Evolutionary conservation across 2,888 invertebrate genomes (phyloP).

Genomic region (Dolichopus griseipennis): DNA sequence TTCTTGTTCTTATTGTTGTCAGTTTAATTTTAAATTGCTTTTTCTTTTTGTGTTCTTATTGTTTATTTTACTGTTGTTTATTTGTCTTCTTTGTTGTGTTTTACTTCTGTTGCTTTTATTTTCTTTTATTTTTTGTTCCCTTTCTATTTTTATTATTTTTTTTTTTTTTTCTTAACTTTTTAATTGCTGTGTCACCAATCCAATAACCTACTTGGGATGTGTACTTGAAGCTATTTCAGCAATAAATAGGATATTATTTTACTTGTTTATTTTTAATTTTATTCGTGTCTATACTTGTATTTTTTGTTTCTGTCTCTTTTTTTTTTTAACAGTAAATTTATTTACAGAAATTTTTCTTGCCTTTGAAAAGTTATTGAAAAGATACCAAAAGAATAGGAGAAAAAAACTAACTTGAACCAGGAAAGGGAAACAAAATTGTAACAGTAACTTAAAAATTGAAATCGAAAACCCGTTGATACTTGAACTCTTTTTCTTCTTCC

Average conservation of each 20-base stretch:
- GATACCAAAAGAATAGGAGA: no score
- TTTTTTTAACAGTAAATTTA: no score
- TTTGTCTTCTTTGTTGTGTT: no score
- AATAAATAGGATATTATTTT: not conserved
- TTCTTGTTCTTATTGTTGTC: not conserved
- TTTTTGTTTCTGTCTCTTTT: no score
- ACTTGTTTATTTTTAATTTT: not conserved
- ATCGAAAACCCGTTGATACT: slow-evolving; percentile 1
- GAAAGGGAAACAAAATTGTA: not conserved
- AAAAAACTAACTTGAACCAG: not conserved
- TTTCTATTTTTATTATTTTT: not conserved
- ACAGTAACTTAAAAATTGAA: not conserved
- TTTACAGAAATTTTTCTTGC: no score
- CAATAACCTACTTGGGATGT: slow-evolving; percentile 3
- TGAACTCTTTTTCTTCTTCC: not conserved
- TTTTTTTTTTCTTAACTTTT: not conserved
- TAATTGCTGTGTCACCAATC: slow-evolving; percentile 6
- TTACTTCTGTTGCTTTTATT: no score
- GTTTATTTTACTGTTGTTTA: no score
- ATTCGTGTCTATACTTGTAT: not conserved
- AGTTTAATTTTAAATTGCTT: not conserved
- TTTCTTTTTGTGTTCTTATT: not conserved
- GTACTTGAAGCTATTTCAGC: slow-evolving; percentile 4
- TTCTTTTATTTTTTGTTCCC: not conserved
- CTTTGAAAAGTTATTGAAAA: no score